Base-by-base conservation (phyloP, 2,888 invertebrate genomes). In the Heliconius aoede region DNA sequence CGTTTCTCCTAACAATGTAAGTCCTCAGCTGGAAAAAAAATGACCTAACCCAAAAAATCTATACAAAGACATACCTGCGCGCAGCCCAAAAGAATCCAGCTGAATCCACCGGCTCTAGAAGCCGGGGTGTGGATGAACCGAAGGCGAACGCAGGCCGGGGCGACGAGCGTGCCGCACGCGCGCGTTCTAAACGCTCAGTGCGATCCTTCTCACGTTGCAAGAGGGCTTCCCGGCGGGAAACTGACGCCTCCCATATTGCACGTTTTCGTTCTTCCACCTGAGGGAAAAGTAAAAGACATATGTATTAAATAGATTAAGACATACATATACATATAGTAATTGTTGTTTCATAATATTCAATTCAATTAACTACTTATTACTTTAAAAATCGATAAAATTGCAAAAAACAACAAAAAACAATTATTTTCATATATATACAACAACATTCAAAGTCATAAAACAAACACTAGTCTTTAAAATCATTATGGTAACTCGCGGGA, bases 261-360 rank as follows among this genome's bases (percentile, higher is more conserved):
- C 96, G 96, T 91, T 98, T 98, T 85, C 98, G 95, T 93, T 98
- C 98, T 93, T 98, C 98, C 81, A 98, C 98, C 95, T 96, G 95
- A 80, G 24, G 46, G 40, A 75, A 73, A 55, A 60, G 15, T 7
- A 28, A 60, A 60, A 51, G 4, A 9, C 3, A n/a, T 1, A n/a
- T n/a, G n/a, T n/a, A n/a, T 21, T n/a, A 8, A 55, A 55, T 55
- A 1, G n/a, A 55, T 9, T 3, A 3, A 55, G 9, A 55, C 21
- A 21, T 51, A 51, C 0, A 51, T 21, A 15, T 51, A 18, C 21
- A 51, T 9, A 55, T n/a, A 0, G 55, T 5, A 4, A 18, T 36
- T 11, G 46, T 46, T 46, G 46, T 46, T 18, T 5, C 46, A 46
- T 46, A 7, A 46, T 46, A 18, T 18, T 46, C 7, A 46, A 46